Base-by-base conservation (phyloP, 2,888 invertebrate genomes). In the Ligdia adustata region DNA sequence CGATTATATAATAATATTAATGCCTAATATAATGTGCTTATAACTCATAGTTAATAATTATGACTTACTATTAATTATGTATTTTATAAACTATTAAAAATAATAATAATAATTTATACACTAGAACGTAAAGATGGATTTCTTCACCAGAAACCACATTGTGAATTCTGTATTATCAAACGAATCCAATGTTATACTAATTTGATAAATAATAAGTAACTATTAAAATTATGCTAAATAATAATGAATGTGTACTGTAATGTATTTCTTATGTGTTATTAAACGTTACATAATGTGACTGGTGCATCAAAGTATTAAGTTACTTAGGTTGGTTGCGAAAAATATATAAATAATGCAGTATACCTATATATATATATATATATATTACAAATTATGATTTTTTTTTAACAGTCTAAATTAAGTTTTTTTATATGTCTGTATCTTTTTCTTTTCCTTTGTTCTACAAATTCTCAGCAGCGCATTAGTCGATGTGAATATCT, bases 11-110 rank as follows among this genome's bases (percentile, higher is more conserved):
- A 37, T 52, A 40, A n/a, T n/a, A 40, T 52, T 6, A 51, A 41
- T 9, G 52, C 50, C 55, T 55, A 54, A 52, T 45, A 50, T 52
- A 44, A 45, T 33, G 50, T 56, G 49, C 52, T 56, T 56, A 45
- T 52, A 42, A 50, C 38, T 52, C 35, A 48, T 35, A 31, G 37
- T 20, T 47, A 43, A 48, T 43, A 29, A 43, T 34, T 32, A 29
- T 40, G 26, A 35, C 20, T 31, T 40, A 49, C 6, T 42, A 44
- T 50, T 43, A 43, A 42, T 51, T 35, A 46, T 27, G 46, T 39
- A 42, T 58, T 53, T 52, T 54, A 31, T 55, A 58, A n/a, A 48
- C 26, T 33, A 33, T 43, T 28, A 37, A 11, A 28, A 38, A 13
- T 40, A 43, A 34, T 34, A 28, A 42, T 33, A 45, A 31, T 47